Base-by-base conservation (phyloP, 2,888 invertebrate species). In the Gari tellinella region DNA sequence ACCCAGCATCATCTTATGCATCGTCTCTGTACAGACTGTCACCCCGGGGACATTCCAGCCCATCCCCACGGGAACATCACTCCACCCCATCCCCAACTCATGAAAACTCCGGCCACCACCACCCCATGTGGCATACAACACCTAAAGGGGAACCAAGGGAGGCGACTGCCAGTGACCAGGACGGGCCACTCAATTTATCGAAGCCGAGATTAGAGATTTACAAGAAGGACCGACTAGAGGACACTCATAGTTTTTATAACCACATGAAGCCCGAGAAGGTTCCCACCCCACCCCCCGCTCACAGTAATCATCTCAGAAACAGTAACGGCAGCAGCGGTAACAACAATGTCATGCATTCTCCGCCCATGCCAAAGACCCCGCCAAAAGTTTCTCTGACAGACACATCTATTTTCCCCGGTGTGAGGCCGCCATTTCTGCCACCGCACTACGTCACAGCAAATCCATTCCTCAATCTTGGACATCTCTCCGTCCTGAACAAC, bases 141-240 rank as follows among this genome's bases (percentile, higher is more conserved):
- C 40, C 56, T 25, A 63, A 73, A 41, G 10, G 45, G 0, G 63
- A 58, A 19, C 12, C 52, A 3, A 57, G 77, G 51, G 70, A 70
- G 46, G 51, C 66, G n/a, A 60, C 72, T 14, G 53, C 74, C 2
- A 63, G 55, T 17, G 85, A 82, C 62, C 84, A 87, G 72, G 97
- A 97, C 90, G 94, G 96, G 1, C 97, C 97, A 1, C 93, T 98
- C 48, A 97, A 97, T 93, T 94, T 97, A 60, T 95, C 95, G 88
- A 97, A 97, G 92, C 97, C 97, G 66, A 95, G 97, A 86, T 69
- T 79, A 31, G 82, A 83, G 60, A 48, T 31, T 26, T 57, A 62
- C 15, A 79, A 72, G 58, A 23, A 60, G n/a, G 77, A 77, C 51
- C 55, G 52, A 49, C 41, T 41, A 17, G 69, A 66, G 12, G 74